Conservation (phyloP, 2,113 vertebrate species). For the Entomyzon cyanotis region DNA sequence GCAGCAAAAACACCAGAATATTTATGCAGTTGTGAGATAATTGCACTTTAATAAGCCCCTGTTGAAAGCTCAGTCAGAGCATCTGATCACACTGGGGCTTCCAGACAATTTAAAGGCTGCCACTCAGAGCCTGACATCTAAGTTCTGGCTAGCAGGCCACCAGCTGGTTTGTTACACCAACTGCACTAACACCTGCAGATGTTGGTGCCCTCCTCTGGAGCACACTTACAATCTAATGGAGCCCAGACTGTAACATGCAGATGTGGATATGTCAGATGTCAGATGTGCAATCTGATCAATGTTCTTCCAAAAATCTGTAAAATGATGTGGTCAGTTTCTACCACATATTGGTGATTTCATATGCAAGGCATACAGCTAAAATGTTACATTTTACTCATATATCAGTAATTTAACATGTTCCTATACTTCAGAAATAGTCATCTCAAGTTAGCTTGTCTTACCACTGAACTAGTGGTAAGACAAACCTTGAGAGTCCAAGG, state of each 20-base stretch:
- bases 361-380: not conserved
- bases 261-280: not conserved
- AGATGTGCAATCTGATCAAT: not conserved
- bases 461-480: not conserved
- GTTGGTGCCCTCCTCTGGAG: not conserved
- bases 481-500: not conserved
- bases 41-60: fast-evolving
- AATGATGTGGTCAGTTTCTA: not conserved
- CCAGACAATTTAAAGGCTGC: not conserved
- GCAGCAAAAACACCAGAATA: not conserved
- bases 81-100: not conserved
- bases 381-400: not conserved
- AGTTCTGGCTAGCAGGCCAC: not conserved
- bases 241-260: not conserved
- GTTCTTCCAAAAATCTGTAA: not conserved
- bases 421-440: not conserved
- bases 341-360: not conserved
- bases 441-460: not conserved
- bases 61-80: not conserved
- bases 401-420: not conserved
- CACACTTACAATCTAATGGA: not conserved
- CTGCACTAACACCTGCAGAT: not conserved
- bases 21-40: not conserved
- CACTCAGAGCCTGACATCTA: fast-evolving
- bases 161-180: not conserved